Evolutionary conservation across 2,797 vertebrate species (phyloP).

Genomic region (Lepus townsendii): DNA sequence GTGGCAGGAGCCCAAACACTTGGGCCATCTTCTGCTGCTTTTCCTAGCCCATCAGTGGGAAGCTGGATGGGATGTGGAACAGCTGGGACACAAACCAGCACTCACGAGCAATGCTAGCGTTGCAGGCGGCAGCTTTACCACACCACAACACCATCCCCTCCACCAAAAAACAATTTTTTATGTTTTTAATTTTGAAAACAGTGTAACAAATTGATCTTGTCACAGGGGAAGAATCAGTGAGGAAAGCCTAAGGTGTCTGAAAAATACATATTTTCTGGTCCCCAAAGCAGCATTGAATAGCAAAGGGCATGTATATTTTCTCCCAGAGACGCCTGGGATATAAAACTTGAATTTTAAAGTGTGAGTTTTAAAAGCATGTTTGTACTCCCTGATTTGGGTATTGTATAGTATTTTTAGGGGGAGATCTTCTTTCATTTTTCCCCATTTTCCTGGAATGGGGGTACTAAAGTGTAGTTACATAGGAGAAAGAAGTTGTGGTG

Average conservation of each 20-base stretch:
- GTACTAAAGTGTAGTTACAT: no score
- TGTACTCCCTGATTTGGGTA: not conserved
- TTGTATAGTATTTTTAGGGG: not conserved
- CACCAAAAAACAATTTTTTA: not conserved
- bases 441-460: not conserved
- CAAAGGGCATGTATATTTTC: not conserved
- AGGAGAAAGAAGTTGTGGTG: no score
- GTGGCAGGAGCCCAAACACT: no score
- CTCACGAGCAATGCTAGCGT: no score
- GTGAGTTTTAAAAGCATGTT: not conserved
- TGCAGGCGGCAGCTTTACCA: no score
- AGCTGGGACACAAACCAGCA: no score
- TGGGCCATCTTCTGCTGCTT: no score
- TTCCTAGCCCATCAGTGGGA: no score
- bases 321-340: not conserved
- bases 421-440: not conserved
- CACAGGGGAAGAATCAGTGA: not conserved
- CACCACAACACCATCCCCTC: no score
- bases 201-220: not conserved
- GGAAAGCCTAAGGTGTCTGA: not conserved
- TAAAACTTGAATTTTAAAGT: slow-evolving; percentile 3
- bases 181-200: slow-evolving; percentile 11
- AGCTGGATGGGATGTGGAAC: no score
- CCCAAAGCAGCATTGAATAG: not conserved
- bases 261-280: not conserved